These are phyloP conservation scores for Pedionomus torquatus DNA, from an alignment of 2,113 vertebrate genomes.

Conservation along the genomic window DNA sequence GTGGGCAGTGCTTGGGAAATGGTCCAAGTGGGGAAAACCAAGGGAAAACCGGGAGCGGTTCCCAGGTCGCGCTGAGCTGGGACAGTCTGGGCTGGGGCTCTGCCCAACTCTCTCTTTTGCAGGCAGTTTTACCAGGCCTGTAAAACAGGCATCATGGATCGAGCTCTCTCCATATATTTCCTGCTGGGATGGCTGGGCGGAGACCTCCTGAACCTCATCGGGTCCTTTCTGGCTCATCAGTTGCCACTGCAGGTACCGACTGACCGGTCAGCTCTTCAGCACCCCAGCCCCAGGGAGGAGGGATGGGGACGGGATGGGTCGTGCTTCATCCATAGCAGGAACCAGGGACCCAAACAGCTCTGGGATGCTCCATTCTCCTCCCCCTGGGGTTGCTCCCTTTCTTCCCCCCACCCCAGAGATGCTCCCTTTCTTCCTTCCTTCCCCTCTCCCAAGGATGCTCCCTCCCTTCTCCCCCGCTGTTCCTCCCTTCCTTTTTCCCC, in stretches of 20 bases:
- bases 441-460: background rate
- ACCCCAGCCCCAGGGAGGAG: background rate
- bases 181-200: slow-evolving; percentile 91
- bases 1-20: fast-evolving
- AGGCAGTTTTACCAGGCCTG: slow-evolving; percentile 93
- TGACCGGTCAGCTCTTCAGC: background rate
- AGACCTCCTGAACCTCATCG: slow-evolving; percentile 92
- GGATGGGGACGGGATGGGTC: background rate
- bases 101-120: background rate
- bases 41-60: background rate
- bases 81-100: background rate
- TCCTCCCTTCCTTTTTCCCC: no score
- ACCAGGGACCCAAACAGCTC: background rate
- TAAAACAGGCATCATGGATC: slow-evolving; percentile 90
- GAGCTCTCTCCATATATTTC: slow-evolving; percentile 92
- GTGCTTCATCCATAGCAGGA: background rate
- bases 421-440: background rate
- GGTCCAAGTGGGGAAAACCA: background rate
- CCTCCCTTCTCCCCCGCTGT: background rate
- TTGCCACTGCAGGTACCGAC: slow-evolving; percentile 89
- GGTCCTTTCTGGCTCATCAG: slow-evolving; percentile 92
- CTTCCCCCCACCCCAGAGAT: background rate
- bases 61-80: fast-evolving
- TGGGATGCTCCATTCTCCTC: background rate
- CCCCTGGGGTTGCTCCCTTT: background rate